Percentiles rank a stretch among this genome's conserved stretches.
Conservation (phyloP, 2,797 vertebrate species). For the Chaetodon trifasciatus region DNA sequence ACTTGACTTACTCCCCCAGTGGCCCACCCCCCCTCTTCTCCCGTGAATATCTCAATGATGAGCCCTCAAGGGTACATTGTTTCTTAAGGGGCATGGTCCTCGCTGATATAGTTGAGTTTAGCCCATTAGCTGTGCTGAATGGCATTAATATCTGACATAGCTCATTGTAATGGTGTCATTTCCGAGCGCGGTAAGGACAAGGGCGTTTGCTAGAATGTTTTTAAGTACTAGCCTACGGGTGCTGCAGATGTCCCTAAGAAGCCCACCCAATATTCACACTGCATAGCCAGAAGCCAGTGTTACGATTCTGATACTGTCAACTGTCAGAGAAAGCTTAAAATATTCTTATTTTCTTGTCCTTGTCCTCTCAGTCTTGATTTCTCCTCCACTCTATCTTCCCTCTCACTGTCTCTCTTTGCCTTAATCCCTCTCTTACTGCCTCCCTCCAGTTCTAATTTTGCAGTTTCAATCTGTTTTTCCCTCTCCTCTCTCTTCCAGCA, state of each 20-base stretch:
- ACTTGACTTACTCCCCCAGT: conserved; percentile 45
- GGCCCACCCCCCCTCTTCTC: conserved; percentile 7
- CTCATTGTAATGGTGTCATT: conserved; percentile 81
- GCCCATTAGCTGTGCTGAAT: conserved; percentile 77
- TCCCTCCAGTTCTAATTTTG: conserved; percentile 61
- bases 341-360: conserved; percentile 72
- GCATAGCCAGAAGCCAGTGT: conserved; percentile 53
- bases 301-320: conserved; percentile 63
- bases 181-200: conserved; percentile 73
- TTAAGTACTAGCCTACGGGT: conserved; percentile 66
- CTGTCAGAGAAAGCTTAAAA: conserved; percentile 62
- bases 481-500: conserved; percentile 31
- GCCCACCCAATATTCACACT: conserved; percentile 63
- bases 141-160: conserved; percentile 79
- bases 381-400: conserved; percentile 53
- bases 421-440: conserved; percentile 63
- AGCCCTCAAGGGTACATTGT: conserved; percentile 67
- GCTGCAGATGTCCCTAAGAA: conserved; percentile 70
- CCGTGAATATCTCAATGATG: conserved; percentile 58
- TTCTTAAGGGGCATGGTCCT: conserved; percentile 74
- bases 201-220: conserved; percentile 73
- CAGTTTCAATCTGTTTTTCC: conserved; percentile 55
- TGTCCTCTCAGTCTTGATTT: conserved; percentile 68
- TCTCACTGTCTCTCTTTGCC: conserved; percentile 36
- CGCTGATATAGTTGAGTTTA: conserved; percentile 75